Base-by-base conservation (phyloP, 2,888 invertebrate species). In the Phengaris alcon region DNA sequence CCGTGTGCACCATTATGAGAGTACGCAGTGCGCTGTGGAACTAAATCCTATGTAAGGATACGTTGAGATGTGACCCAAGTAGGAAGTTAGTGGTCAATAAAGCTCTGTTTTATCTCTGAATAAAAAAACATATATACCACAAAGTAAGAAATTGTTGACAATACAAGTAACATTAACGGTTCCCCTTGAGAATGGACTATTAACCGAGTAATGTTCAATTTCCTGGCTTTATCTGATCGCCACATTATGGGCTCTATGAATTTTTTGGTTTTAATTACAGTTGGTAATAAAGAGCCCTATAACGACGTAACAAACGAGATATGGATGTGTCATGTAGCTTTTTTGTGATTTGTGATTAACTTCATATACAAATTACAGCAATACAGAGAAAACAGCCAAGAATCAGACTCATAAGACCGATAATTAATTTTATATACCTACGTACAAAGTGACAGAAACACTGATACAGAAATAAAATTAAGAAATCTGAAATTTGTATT, bases 261-360 rank as follows among this genome's bases (percentile, higher is more conserved):
- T 75, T 75, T 75, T 77, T 77, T 75, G 73, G 75, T 76, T 77
- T 78, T 77, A 78, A 77, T 78, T 78, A 78, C 76, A 69, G 46
- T 75, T 73, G 74, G 72, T 75, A 76, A 75, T 57, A 22, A 75
- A 73, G 48, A 72, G 48, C 15, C 57, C 57, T 35, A 12, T n/a
- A n/a, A n/a, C 8, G 48, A 73, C 44, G 51, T 54, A 72, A 52
- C 64, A 48, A 73, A 15, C 6, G 48, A 15, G 22, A 55, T 6
- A 12, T 72, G 75, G 74, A 74, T 68, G 8, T 6, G 2, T 5
- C 2, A 12, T 3, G 6, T 35, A 35, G 2, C 44, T 52, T 10
- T n/a, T 13, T 9, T 6, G 57, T 57, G n/a, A 35, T 35, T 35
- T 3, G 35, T 35, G 35, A 35, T 35, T 35, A 3, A 35, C 35